Conservation (phyloP, 92 coral and sea anemone genomes). For the Parazoanthus darwini region DNA sequence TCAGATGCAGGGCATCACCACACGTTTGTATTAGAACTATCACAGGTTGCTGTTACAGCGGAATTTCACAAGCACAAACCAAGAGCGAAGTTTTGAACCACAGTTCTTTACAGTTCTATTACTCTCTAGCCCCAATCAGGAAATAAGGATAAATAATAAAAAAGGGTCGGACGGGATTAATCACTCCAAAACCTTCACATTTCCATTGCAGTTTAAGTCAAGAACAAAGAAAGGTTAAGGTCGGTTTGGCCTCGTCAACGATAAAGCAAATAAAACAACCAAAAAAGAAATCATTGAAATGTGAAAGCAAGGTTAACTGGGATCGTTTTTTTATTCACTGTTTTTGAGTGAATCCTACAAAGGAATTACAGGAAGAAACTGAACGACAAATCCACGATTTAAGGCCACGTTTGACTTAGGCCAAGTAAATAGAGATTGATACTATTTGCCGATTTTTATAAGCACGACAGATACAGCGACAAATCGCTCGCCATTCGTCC, state of each 20-base stretch:
- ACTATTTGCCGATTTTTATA: background rate
- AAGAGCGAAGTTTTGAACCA: background rate
- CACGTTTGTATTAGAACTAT: background rate
- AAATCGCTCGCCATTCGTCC: background rate
- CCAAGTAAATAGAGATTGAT: background rate
- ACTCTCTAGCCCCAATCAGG: too few relatives aligned
- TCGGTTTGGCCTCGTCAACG: background rate
- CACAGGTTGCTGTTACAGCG: background rate
- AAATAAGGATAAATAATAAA: background rate
- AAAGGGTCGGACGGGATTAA: background rate
- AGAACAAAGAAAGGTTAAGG: background rate
- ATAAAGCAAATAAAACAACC: background rate
- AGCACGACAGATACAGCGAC: background rate
- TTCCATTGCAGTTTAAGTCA: background rate
- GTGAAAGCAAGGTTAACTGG: background rate
- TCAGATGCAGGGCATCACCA: background rate
- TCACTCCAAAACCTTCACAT: background rate
- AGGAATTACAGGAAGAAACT: background rate
- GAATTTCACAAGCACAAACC: background rate
- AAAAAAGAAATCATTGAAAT: background rate
- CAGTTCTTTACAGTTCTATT: background rate
- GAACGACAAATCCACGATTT: background rate
- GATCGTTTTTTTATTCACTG: background rate
- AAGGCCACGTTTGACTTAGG: conserved; percentile 1
- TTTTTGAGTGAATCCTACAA: background rate